Percentiles rank a stretch among this genome's conserved stretches.
phyloP scores from a whole-genome alignment of 2,888 invertebrate genomes.

The Mamestra brassicae region DNA sequence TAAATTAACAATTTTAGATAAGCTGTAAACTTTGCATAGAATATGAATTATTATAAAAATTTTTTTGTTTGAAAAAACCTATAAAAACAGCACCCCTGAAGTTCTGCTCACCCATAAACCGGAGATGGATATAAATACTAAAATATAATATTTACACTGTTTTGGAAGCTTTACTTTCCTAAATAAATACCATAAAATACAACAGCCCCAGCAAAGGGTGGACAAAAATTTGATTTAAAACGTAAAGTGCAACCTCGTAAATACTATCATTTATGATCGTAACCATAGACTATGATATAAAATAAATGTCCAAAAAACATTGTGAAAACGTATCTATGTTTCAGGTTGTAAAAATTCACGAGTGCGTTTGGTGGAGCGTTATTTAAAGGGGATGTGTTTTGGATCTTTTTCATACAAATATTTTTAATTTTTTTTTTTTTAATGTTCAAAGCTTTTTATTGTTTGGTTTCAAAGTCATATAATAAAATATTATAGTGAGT shows the following conservation, averaged over 20 bases:
- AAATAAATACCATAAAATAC: slow-evolving; percentile 60
- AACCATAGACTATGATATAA: slow-evolving; percentile 71
- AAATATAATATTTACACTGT: slow-evolving; percentile 2
- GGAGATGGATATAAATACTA: not conserved
- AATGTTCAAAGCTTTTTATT: not conserved
- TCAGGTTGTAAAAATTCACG: slow-evolving; percentile 73
- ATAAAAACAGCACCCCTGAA: not conserved
- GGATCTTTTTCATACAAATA: slow-evolving; percentile 28
- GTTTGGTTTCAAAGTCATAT: not conserved
- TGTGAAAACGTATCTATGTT: slow-evolving; percentile 65
- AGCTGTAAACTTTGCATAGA: too few species aligned
- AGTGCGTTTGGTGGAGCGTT: slow-evolving; percentile 67
- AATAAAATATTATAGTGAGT: too few species aligned
- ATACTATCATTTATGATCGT: slow-evolving; percentile 73
- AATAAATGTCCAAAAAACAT: slow-evolving; percentile 76
- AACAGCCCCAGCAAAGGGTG: slow-evolving; percentile 54
- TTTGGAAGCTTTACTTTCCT: slow-evolving; percentile 19
- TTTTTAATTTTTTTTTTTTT: not conserved
- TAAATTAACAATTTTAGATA: too few species aligned
- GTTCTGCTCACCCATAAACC: slow-evolving; percentile 8
- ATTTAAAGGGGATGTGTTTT: slow-evolving; percentile 66
- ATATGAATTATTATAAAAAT: too few species aligned
- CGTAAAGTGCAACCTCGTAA: slow-evolving; percentile 74
- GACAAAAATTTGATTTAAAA: slow-evolving; percentile 69
- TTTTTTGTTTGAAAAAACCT: too few species aligned